These are phyloP conservation scores for Dipus sagitta DNA, from an alignment of 2,797 vertebrate genomes.

Conservation along the genomic window DNA sequence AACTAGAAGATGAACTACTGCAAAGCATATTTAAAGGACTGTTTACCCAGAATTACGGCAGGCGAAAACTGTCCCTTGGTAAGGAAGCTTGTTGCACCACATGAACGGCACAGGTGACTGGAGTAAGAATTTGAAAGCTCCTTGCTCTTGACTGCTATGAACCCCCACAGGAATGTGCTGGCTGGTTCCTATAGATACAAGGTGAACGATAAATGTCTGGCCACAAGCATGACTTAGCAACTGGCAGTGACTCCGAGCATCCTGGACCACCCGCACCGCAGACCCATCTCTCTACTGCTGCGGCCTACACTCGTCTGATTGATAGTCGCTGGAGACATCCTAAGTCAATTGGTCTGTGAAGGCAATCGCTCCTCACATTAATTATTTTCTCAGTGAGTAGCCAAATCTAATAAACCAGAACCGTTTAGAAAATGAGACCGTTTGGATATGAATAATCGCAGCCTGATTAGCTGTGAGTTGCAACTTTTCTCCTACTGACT, in stretches of 20 bases:
- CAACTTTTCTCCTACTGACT: not conserved
- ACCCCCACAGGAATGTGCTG: too few species aligned
- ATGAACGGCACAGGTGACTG: accelerated
- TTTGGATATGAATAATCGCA: not conserved
- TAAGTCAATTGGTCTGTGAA: slow-evolving; percentile 9
- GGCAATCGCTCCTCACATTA: slow-evolving; percentile 40
- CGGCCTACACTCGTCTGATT: not conserved
- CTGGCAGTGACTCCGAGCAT: accelerated
- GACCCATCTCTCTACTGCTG: not conserved
- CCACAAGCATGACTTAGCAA: not conserved
- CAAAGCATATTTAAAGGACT: not conserved
- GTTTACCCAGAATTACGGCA: not conserved
- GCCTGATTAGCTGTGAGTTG: not conserved
- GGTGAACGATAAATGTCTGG: too few species aligned
- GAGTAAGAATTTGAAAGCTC: not conserved
- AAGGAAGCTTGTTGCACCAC: accelerated
- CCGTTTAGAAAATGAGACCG: slow-evolving; percentile 22
- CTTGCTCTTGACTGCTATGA: too few species aligned
- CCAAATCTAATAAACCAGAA: slow-evolving; percentile 56
- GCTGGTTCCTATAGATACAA: too few species aligned
- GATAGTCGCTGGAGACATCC: not conserved
- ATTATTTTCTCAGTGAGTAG: slow-evolving; percentile 32
- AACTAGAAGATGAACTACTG: not conserved
- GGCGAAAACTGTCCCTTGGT: not conserved
- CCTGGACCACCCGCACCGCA: accelerated